phyloP scores from a whole-genome alignment of 2,113 vertebrate species.

The human region DNA sequence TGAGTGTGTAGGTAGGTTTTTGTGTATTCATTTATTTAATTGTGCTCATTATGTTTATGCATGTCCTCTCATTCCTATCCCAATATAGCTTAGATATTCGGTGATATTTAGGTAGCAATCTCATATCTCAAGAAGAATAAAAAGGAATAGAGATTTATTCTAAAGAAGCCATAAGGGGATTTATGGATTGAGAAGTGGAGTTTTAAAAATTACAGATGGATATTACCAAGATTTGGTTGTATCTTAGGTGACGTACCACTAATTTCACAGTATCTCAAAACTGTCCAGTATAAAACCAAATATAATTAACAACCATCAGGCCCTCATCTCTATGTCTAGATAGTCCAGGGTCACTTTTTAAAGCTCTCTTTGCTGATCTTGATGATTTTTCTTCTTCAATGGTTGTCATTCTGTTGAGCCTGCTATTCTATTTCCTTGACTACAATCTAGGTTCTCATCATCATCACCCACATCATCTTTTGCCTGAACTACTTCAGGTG shows the following conservation, averaged over 20 bases:
- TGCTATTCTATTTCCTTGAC: not conserved
- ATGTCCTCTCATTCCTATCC: not conserved
- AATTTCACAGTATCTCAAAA: not conserved
- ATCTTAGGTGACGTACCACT: not conserved
- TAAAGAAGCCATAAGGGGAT: not conserved
- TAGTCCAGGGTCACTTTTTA: not conserved
- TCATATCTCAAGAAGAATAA: not conserved
- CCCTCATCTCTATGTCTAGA: not conserved
- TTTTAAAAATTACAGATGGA: not conserved
- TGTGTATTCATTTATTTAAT: not conserved
- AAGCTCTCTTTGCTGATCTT: not conserved
- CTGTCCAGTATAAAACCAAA: not conserved
- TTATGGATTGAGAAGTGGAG: not conserved
- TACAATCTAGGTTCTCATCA: not conserved
- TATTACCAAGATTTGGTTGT: not conserved
- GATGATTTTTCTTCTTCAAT: not conserved
- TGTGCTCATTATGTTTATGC: not conserved
- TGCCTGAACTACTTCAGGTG: not conserved
- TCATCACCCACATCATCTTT: not conserved
- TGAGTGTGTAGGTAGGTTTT: not conserved
- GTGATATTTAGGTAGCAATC: not conserved
- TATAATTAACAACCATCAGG: not conserved
- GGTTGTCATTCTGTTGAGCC: not conserved
- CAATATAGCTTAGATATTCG: not conserved
- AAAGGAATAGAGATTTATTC: not conserved